phyloP scores from a whole-genome alignment of 2,113 vertebrate genomes.

The Megaceryle maxima region DNA sequence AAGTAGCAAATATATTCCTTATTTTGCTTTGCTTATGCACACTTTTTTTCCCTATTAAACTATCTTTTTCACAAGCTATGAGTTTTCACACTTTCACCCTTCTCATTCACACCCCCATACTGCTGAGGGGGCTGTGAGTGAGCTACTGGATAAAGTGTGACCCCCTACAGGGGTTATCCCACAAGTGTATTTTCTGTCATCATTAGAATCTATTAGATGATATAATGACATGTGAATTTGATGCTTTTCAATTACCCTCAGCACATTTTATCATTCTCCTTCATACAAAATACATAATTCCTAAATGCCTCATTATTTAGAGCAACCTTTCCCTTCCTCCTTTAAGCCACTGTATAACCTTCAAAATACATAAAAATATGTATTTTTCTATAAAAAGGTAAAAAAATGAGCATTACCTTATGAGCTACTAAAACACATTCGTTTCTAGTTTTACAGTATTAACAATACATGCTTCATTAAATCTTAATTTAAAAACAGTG shows the following conservation, averaged over 20 bases:
- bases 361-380: background rate
- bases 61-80: background rate
- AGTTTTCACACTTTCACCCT: background rate
- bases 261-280: background rate
- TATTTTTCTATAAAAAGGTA: fast-evolving
- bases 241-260: background rate
- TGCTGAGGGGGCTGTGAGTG: background rate
- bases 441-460: background rate
- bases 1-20: background rate
- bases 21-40: background rate
- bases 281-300: background rate
- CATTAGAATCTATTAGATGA: background rate
- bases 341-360: background rate
- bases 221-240: background rate
- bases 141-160: background rate
- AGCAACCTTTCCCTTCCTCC: background rate
- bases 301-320: background rate
- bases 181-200: background rate
- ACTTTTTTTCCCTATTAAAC: background rate
- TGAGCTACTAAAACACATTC: background rate
- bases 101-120: background rate
- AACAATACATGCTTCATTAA: background rate
- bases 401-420: background rate
- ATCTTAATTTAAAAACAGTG: background rate
- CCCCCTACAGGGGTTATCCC: background rate